These are phyloP conservation scores for Criorhina ranunculi DNA, from an alignment of 2,888 invertebrate genomes.

Conservation along the genomic window DNA sequence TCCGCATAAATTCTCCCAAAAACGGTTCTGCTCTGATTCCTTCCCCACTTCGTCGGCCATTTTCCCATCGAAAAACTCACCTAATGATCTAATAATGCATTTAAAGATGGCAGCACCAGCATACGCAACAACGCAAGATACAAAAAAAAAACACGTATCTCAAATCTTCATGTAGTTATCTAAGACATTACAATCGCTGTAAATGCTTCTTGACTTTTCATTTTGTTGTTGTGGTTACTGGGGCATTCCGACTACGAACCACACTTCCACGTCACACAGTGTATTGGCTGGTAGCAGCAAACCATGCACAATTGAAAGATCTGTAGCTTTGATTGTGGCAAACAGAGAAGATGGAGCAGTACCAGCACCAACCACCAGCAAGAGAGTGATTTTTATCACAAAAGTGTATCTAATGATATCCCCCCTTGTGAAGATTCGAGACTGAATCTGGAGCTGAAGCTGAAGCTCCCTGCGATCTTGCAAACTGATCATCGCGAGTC, in stretches of 20 bases:
- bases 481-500: conserved; percentile 59
- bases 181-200: conserved; percentile 85
- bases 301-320: conserved; percentile 73
- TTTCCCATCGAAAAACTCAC: conserved; percentile 17
- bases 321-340: conserved; percentile 68
- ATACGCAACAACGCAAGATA: conserved; percentile 4
- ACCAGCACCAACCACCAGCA: conserved; percentile 36
- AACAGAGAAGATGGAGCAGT: conserved; percentile 31
- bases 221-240: conserved; percentile 53
- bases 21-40: conserved; percentile 6
- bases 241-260: not conserved
- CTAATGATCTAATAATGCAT: conserved; percentile 61
- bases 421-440: conserved; percentile 57
- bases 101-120: conserved; percentile 33
- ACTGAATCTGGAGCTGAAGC: conserved; percentile 13
- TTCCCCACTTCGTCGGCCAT: not conserved
- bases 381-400: conserved; percentile 69
- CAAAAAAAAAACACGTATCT: conserved; percentile 82
- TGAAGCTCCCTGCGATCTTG: conserved; percentile 67
- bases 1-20: not conserved
- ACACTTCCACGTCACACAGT: conserved; percentile 22
- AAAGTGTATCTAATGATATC: conserved; percentile 76
- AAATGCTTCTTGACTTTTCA: conserved; percentile 84
- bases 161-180: conserved; percentile 83
- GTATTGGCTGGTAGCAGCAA: conserved; percentile 1